Conservation (phyloP, 2,888 invertebrate genomes). For the Seladonia tumulorum region DNA sequence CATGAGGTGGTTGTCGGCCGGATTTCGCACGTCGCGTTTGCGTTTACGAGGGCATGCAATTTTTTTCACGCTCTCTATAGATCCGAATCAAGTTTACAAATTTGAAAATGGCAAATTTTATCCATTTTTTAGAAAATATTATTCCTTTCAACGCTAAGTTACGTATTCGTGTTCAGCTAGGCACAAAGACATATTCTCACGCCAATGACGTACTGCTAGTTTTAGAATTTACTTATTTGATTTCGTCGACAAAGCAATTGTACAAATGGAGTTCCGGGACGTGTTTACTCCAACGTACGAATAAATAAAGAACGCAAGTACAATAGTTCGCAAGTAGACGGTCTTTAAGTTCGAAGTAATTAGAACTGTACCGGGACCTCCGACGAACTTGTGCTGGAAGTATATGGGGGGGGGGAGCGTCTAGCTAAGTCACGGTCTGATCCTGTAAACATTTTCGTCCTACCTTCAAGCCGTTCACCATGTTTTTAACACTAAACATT, state of each 20-base stretch:
- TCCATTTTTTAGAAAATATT: too few relatives aligned
- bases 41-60: too few relatives aligned
- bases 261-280: not conserved
- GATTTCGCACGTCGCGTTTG: too few relatives aligned
- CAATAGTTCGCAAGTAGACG: not conserved
- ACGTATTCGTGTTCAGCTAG: too few relatives aligned
- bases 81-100: too few relatives aligned
- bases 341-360: not conserved
- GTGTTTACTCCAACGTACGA: not conserved
- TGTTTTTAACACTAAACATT: too few relatives aligned
- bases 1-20: too few relatives aligned
- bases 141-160: too few relatives aligned
- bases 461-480: not conserved
- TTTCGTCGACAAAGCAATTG: not conserved
- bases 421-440: not conserved
- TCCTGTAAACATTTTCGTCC: not conserved
- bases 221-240: not conserved
- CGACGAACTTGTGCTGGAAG: not conserved
- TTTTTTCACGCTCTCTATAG: too few relatives aligned
- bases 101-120: too few relatives aligned
- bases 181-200: not conserved
- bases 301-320: not conserved
- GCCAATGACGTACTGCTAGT: not conserved
- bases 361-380: not conserved
- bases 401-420: not conserved